These are phyloP conservation scores for Oscheius sp. DNA, from an alignment of 1,140 invertebrate species.

Conservation along the genomic window DNA sequence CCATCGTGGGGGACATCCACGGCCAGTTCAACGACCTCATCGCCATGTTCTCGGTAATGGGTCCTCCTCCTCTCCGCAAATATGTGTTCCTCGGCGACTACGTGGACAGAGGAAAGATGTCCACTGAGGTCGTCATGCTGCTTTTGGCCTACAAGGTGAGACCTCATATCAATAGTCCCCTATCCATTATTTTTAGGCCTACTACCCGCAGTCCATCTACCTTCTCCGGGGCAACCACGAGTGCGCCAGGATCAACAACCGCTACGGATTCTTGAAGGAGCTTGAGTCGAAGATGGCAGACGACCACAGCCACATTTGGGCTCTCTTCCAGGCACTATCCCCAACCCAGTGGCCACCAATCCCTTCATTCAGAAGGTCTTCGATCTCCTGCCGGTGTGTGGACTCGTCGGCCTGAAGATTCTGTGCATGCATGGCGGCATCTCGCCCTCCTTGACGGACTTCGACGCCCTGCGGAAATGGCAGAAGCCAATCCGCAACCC, in stretches of 20 bases:
- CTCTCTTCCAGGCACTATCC: too few species aligned
- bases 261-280: neutral
- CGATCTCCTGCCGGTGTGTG: too few species aligned
- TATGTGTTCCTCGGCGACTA: constrained; percentile 4
- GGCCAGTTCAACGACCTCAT: constrained; percentile 3
- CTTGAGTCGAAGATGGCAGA: neutral
- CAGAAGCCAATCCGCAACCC: constrained; percentile 36
- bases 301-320: neutral
- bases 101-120: constrained; percentile 8
- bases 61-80: neutral
- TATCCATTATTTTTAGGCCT: neutral
- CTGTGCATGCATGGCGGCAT: too few species aligned
- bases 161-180: neutral
- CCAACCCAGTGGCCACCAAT: too few species aligned
- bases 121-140: neutral
- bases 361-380: too few species aligned
- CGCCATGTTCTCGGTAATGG: neutral
- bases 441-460: too few species aligned
- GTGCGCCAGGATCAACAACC: too few species aligned
- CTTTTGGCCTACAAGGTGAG: neutral
- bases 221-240: too few species aligned
- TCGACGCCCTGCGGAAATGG: constrained; percentile 13
- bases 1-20: constrained; percentile 8
- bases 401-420: too few species aligned
- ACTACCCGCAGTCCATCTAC: neutral